These are phyloP conservation scores for Scaptomyza graminum DNA, from an alignment of 1,140 invertebrate genomes.

Conservation along the genomic window DNA sequence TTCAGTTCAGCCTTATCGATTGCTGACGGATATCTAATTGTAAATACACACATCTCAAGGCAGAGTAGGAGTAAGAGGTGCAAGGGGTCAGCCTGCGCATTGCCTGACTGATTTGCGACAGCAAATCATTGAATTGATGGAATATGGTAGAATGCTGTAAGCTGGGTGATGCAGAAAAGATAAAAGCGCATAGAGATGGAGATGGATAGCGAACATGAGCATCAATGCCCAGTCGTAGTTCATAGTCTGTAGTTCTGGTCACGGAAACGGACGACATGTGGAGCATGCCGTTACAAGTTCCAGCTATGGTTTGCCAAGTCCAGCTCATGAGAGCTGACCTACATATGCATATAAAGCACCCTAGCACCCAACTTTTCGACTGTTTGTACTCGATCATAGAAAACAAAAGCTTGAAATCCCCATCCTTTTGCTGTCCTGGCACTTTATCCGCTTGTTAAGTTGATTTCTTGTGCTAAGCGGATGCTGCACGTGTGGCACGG, in stretches of 20 bases:
- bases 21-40: slow-evolving; percentile 74
- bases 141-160: not conserved
- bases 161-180: not conserved
- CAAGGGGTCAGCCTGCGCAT: not conserved
- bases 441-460: slow-evolving; percentile 77
- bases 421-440: slow-evolving; percentile 19
- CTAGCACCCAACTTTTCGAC: slow-evolving; percentile 29
- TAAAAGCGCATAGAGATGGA: not conserved
- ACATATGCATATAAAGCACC: slow-evolving; percentile 72
- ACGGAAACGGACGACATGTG: slow-evolving; percentile 71
- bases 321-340: slow-evolving; percentile 54
- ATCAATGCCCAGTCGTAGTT: slow-evolving; percentile 28
- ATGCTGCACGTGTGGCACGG: slow-evolving; percentile 57
- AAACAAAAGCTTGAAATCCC: slow-evolving; percentile 39
- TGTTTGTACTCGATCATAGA: not conserved
- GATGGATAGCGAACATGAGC: slow-evolving; percentile 40
- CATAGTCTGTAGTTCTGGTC: slow-evolving; percentile 26
- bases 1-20: slow-evolving; percentile 61
- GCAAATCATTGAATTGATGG: slow-evolving; percentile 47
- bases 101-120: slow-evolving; percentile 65
- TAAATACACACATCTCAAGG: slow-evolving; percentile 61
- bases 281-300: slow-evolving; percentile 48
- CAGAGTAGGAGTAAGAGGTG: not conserved
- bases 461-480: slow-evolving; percentile 75
- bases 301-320: slow-evolving; percentile 20